phyloP scores from a whole-genome alignment of 37 sponge, comb jelly and placozoan genomes.

The Lycopodina hypogea region DNA sequence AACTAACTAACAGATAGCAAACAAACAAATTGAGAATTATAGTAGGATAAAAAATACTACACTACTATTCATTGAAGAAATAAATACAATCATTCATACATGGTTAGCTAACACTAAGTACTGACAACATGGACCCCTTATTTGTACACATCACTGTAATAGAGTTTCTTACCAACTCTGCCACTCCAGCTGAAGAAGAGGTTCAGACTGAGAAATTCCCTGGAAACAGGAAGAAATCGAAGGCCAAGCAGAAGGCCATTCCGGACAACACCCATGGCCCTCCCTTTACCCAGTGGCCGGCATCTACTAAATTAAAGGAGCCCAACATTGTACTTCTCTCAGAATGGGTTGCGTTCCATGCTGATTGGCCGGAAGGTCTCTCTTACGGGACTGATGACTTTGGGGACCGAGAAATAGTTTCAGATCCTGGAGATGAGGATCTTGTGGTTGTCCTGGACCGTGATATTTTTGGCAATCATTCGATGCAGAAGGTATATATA shows the following conservation, averaged over 20 bases:
- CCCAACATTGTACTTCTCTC: neutral
- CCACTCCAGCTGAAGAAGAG: neutral
- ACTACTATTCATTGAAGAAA: too few relatives aligned
- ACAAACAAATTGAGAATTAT: too few relatives aligned
- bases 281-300: neutral
- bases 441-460: neutral
- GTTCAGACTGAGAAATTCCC: neutral
- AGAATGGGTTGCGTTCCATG: neutral
- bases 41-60: too few relatives aligned
- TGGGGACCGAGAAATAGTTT: neutral
- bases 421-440: neutral
- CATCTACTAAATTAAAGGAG: neutral
- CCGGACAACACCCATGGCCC: neutral
- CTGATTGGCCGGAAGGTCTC: neutral
- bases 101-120: too few relatives aligned
- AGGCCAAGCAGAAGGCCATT: conserved; percentile 1
- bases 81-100: too few relatives aligned
- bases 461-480: neutral
- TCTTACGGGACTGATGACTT: neutral
- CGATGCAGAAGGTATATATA: neutral
- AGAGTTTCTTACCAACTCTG: too few relatives aligned
- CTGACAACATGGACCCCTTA: too few relatives aligned
- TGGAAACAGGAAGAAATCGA: conserved; percentile 9
- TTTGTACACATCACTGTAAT: too few relatives aligned
- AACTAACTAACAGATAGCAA: too few relatives aligned